These are phyloP conservation scores for Eucidaris tribuloides DNA, from an alignment of 35 echinoderm and acorn worm species.

Conservation along the genomic window DNA sequence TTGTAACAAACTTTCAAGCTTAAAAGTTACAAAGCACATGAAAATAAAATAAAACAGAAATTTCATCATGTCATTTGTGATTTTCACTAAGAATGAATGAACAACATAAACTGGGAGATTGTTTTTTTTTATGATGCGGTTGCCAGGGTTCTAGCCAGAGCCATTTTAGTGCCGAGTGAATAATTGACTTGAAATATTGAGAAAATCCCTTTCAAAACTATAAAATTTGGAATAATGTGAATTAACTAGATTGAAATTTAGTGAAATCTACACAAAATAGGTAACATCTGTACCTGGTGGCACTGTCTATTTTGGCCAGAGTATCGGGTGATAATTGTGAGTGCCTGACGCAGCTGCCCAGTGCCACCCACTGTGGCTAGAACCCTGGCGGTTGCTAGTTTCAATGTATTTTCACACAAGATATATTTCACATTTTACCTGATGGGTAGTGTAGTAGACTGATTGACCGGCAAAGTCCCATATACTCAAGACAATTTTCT, in stretches of 20 bases:
- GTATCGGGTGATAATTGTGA: too few species aligned
- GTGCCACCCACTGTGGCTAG: not conserved
- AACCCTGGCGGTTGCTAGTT: not conserved
- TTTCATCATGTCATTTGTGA: too few species aligned
- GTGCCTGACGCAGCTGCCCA: too few species aligned
- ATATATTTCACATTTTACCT: not conserved
- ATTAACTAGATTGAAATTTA: not conserved
- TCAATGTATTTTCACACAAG: not conserved
- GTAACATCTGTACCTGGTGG: too few species aligned
- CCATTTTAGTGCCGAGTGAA: not conserved
- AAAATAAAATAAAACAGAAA: too few species aligned
- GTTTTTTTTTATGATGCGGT: too few species aligned
- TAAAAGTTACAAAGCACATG: too few species aligned
- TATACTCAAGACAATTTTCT: conserved; percentile 58
- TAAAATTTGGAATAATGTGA: not conserved
- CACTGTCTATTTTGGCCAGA: too few species aligned
- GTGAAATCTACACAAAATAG: not conserved
- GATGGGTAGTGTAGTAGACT: conserved; percentile 81
- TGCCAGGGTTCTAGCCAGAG: too few species aligned
- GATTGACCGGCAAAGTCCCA: conserved; percentile 88
- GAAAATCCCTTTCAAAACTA: not conserved
- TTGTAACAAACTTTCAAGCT: too few species aligned
- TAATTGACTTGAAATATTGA: not conserved
- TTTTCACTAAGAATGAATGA: too few species aligned
- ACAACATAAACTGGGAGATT: too few species aligned